Percentiles rank a stretch among this genome's conserved stretches.
Evolutionary conservation across 64 coral and sea anemone species (phyloP).

Genomic region (Porites lutea): DNA sequence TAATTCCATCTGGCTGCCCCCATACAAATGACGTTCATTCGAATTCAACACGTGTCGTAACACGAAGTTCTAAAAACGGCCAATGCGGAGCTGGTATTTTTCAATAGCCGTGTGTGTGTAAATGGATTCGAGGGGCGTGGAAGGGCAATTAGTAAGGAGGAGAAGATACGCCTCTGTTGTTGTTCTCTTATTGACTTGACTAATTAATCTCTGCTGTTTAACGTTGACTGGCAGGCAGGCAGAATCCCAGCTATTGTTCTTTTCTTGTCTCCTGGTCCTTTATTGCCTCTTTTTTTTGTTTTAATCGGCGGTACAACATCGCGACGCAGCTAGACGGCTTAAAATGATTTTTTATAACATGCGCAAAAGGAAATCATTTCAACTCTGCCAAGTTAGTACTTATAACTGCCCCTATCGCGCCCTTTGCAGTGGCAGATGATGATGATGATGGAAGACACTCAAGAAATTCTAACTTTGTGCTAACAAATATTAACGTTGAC

Average conservation of each 20-base stretch:
- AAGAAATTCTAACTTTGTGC: not conserved
- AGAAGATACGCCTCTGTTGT: constrained; percentile 71
- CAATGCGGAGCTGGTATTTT: constrained; percentile 61
- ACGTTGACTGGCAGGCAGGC: not conserved
- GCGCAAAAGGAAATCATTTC: not conserved
- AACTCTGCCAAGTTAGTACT: not conserved
- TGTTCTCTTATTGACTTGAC: constrained; percentile 74
- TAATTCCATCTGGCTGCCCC: constrained; percentile 45
- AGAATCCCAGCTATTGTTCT: not conserved
- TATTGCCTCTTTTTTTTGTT: not conserved
- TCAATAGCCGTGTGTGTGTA: constrained; percentile 52
- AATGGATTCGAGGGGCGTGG: constrained; percentile 79
- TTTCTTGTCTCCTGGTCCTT: not conserved
- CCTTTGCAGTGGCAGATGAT: not conserved
- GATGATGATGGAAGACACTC: not conserved
- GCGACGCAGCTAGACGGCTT: not conserved
- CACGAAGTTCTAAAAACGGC: constrained; percentile 50
- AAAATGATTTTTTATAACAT: not conserved
- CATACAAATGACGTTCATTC: constrained; percentile 48
- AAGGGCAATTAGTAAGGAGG: constrained; percentile 88
- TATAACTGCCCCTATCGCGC: not conserved
- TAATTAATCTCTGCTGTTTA: constrained; percentile 62
- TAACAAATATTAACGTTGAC: not conserved
- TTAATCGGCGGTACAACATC: not conserved
- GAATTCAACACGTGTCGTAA: constrained; percentile 75